Conservation (phyloP, 2,888 invertebrate species). For the Nomada ruficornis region DNA sequence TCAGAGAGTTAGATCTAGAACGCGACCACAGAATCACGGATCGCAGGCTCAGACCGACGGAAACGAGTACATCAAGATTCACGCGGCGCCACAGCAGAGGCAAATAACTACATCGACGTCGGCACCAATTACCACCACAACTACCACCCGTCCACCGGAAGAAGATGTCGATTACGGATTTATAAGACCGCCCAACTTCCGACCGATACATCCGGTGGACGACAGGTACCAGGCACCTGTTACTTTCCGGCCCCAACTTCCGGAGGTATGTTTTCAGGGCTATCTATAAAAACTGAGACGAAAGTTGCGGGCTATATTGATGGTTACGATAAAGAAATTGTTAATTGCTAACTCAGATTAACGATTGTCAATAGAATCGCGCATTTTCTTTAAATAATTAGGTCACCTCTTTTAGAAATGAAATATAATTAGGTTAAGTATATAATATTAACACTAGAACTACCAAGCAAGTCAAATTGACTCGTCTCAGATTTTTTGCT, state of each 20-base stretch:
- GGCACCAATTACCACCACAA: constrained; percentile 71
- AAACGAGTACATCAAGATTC: constrained; percentile 80
- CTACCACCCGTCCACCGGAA: constrained; percentile 59
- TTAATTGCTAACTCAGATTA: too few species aligned
- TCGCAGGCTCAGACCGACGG: constrained; percentile 79
- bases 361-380: too few species aligned
- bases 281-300: not conserved
- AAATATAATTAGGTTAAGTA: too few species aligned
- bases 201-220: constrained; percentile 69
- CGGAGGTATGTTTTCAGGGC: constrained; percentile 59
- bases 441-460: too few species aligned
- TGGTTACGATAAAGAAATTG: too few species aligned
- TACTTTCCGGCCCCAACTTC: constrained; percentile 69
- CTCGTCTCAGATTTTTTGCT: too few species aligned
- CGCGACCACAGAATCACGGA: constrained; percentile 70
- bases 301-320: too few species aligned
- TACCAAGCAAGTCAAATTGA: too few species aligned
- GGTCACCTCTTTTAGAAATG: too few species aligned
- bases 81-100: constrained; percentile 67
- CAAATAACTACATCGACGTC: constrained; percentile 59
- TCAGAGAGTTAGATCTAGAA: constrained; percentile 62
- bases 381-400: too few species aligned
- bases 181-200: constrained; percentile 84
- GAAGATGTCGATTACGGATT: constrained; percentile 84
- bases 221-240: constrained; percentile 62